Evolutionary conservation across 1,140 invertebrate species (phyloP).

Genomic region (Ladona fulva): DNA sequence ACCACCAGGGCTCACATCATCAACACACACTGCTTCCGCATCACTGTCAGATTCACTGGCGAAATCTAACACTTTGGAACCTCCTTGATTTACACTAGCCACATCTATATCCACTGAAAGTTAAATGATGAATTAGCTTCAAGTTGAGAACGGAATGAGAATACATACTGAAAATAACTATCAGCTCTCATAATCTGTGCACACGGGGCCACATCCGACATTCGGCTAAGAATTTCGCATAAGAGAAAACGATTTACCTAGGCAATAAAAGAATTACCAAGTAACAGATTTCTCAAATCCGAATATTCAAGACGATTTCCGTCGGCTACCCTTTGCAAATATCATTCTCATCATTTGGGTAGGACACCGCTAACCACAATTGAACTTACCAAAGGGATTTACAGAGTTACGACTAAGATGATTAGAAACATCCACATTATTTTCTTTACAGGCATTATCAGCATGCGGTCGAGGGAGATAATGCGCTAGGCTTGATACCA

Average conservation of each 20-base stretch:
- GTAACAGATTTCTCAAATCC: background rate
- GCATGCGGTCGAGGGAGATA: conserved; percentile 35
- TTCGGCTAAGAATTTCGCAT: background rate
- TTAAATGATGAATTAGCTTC: conserved; percentile 9
- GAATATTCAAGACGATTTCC: background rate
- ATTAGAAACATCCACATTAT: conserved; percentile 18
- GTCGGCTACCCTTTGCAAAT: background rate
- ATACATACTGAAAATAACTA: background rate
- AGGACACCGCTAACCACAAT: background rate
- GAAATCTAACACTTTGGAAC: conserved; percentile 54
- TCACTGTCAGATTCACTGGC: conserved; percentile 67
- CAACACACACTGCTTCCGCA: conserved; percentile 23
- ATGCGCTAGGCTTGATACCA: conserved; percentile 46
- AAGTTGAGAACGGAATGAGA: too few species aligned
- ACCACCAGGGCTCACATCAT: conserved; percentile 45
- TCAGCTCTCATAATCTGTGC: background rate
- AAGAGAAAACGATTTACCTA: too few species aligned
- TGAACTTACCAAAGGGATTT: conserved; percentile 29
- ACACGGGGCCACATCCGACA: background rate
- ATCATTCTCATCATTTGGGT: background rate
- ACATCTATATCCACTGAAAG: conserved; percentile 49
- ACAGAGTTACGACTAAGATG: conserved; percentile 18
- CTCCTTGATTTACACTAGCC: conserved; percentile 42
- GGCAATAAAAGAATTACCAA: background rate
- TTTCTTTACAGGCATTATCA: conserved; percentile 27